Conservation (phyloP, 2,888 invertebrate genomes). For the Diarsia rubi region DNA sequence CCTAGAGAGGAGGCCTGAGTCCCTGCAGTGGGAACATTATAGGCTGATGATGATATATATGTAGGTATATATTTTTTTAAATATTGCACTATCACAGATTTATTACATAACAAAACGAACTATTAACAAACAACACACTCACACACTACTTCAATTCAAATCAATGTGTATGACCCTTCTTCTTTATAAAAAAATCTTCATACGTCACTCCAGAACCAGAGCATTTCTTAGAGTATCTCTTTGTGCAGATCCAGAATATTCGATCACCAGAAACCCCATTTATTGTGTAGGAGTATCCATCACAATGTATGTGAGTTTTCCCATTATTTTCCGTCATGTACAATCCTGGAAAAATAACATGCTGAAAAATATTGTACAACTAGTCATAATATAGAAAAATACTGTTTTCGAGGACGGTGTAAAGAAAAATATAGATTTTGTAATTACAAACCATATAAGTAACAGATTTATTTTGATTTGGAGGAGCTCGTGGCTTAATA, state of each 20-base stretch:
- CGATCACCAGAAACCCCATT: conserved; percentile 46
- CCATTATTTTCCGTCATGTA: conserved; percentile 11
- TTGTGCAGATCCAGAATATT: conserved; percentile 63
- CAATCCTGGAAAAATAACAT: conserved; percentile 15
- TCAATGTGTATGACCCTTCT: conserved; percentile 29
- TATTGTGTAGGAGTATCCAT: conserved; percentile 60
- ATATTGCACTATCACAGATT: background rate
- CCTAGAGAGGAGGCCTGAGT: too few species aligned
- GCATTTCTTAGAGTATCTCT: conserved; percentile 1
- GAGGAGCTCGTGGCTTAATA: too few species aligned
- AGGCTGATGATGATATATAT: too few species aligned
- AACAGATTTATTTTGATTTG: too few species aligned
- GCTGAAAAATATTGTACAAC: background rate
- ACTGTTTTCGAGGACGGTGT: background rate
- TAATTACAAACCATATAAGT: too few species aligned
- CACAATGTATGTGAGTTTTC: conserved; percentile 1
- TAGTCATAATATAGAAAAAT: background rate
- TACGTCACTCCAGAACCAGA: conserved; percentile 25
- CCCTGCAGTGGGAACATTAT: too few species aligned
- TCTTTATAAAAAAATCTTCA: conserved; percentile 14
- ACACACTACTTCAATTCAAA: too few species aligned
- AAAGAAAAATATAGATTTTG: background rate
- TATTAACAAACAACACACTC: too few species aligned
- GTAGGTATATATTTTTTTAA: too few species aligned
- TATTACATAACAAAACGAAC: background rate